Percentiles rank a stretch among this genome's conserved stretches.
Evolutionary conservation across 2,113 vertebrate species (phyloP).

Genomic region (Heterotis niloticus): DNA sequence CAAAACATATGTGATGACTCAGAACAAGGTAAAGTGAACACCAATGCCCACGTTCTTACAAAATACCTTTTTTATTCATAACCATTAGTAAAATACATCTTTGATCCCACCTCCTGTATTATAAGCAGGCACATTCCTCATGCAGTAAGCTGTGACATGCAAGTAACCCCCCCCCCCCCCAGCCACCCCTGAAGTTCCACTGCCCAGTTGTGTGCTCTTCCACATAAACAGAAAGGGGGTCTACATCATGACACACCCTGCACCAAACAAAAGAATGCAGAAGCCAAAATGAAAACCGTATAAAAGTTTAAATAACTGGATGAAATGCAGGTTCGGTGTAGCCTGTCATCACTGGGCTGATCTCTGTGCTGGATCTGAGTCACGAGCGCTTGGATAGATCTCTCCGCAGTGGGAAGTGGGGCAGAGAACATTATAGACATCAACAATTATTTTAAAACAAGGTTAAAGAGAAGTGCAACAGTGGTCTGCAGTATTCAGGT

Average conservation of each 20-base stretch:
- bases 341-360: too few relatives aligned
- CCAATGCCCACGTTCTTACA: conserved; percentile 46
- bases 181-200: background rate
- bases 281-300: conserved; percentile 47
- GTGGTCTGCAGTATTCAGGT: too few relatives aligned
- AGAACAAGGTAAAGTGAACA: conserved; percentile 29
- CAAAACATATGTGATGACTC: background rate
- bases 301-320: conserved; percentile 33
- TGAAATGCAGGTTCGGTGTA: too few relatives aligned
- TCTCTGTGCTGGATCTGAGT: background rate
- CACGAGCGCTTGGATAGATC: background rate
- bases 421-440: too few relatives aligned
- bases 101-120: conserved; percentile 38
- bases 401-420: too few relatives aligned
- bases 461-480: background rate
- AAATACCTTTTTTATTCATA: conserved; percentile 66
- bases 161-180: conserved; percentile 45
- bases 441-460: too few relatives aligned
- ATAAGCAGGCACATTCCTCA: conserved; percentile 69
- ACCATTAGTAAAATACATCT: conserved; percentile 73
- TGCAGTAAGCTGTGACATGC: conserved; percentile 71
- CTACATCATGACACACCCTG: background rate
- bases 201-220: background rate
- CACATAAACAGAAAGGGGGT: conserved; percentile 12
- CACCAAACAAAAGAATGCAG: conserved; percentile 47